Conservation (phyloP, 2,113 vertebrate species). For the Delphinus delphis region DNA sequence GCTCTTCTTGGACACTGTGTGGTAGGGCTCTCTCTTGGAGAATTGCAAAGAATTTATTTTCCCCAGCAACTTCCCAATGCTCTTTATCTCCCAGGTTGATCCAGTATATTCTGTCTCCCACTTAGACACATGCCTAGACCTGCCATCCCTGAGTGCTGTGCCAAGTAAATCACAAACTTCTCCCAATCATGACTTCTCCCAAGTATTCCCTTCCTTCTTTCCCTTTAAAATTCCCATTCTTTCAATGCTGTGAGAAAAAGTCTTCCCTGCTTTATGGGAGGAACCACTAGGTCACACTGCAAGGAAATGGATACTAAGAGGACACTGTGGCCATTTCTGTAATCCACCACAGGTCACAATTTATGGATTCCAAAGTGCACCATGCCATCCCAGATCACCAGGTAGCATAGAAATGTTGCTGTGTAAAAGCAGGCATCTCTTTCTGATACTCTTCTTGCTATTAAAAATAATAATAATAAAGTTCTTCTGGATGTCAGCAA, state of each 20-base stretch:
- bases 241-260: not conserved
- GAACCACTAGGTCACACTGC: not conserved
- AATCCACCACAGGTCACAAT: not conserved
- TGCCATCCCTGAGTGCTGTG: not conserved
- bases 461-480: conserved; percentile 3
- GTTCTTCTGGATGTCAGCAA: conserved; percentile 59
- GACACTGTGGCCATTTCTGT: not conserved
- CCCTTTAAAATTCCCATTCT: not conserved
- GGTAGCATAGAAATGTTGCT: not conserved
- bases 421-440: not conserved
- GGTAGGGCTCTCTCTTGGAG: not conserved
- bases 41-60: not conserved
- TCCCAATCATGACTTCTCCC: not conserved
- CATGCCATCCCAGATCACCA: not conserved
- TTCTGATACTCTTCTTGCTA: not conserved
- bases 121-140: not conserved
- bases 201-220: not conserved
- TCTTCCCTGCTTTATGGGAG: not conserved
- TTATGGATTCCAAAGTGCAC: not conserved
- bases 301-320: not conserved
- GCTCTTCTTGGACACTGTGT: not conserved
- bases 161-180: not conserved
- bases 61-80: not conserved
- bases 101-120: not conserved
- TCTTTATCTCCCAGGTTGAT: not conserved